Evolutionary conservation across 2,797 vertebrate species (phyloP), one percentile per base, ranked within the genome.

Genomic region (Helarctos malayanus): DNA sequence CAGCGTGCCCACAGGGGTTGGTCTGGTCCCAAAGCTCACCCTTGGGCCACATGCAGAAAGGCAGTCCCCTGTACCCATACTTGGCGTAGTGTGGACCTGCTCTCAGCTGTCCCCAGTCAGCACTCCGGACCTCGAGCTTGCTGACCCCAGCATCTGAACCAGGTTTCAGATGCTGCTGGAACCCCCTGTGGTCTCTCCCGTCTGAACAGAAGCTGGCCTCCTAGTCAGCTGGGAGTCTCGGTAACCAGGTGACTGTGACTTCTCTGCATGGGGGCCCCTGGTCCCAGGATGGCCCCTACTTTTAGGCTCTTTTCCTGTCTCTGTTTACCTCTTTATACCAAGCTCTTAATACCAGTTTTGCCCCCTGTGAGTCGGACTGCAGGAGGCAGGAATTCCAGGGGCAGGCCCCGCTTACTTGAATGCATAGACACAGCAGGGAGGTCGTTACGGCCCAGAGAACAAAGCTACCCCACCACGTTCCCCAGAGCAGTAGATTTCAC

Each of bases 161-260:
- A 97, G 95, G 94, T 94, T 97, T 97, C 86, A 97, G 86, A 95
- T 92, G 84, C 75, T 97, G 59, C 45, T 91, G 84, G 94, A 89
- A 90, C 68, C 93, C 94, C 41, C 76, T 78, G 83, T 95, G 95
- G 91, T 96, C 75, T 92, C 91, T 96, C 75, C 94, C 1, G 38
- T 95, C 79, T 94, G 92, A 92, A 94, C 90, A 89, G 95, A 97
- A 94, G 71, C 89, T 16, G 32, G 69, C 90, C 91, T 97, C 94
- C 86, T 95, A 94, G 96, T 96, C 95, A 96, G 65, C 61, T 96
- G 90, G 92, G 93, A 91, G 86, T 94, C 95, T 97, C 63, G 63
- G 92, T 94, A 61, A 97, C 84, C 90, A 96, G 94, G 93, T 96
- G 95, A 94, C 76, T 84, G 82, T 86, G 75, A 91, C 78, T 88